phyloP scores from a whole-genome alignment of 2,888 invertebrate species.

The Notodonta ziczac region DNA sequence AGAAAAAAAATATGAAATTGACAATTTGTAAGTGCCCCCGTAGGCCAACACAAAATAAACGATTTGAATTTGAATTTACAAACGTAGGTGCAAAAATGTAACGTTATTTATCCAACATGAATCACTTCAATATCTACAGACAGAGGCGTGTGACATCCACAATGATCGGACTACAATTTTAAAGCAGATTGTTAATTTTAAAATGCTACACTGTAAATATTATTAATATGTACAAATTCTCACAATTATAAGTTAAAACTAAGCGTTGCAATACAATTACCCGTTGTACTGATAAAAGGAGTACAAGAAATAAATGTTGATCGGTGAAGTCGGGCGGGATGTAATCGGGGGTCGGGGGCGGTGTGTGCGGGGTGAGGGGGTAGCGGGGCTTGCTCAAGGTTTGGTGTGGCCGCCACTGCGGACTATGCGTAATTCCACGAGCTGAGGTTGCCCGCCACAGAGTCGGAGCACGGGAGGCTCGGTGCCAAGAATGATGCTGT shows the following conservation, averaged over 20 bases:
- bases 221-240: too few species aligned
- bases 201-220: too few species aligned
- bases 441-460: slow-evolving; percentile 51
- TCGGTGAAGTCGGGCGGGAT: slow-evolving; percentile 26
- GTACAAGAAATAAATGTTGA: slow-evolving; percentile 62
- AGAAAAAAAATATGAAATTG: too few species aligned
- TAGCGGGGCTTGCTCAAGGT: slow-evolving; percentile 50
- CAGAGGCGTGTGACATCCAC: too few species aligned
- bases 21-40: too few species aligned
- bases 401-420: slow-evolving; percentile 69
- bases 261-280: slow-evolving; percentile 41
- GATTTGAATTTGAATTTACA: too few species aligned
- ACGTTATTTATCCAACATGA: too few species aligned
- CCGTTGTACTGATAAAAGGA: slow-evolving; percentile 51
- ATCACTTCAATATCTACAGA: too few species aligned
- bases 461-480: slow-evolving; percentile 31
- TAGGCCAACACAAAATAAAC: too few species aligned
- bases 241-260: neutral
- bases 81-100: too few species aligned
- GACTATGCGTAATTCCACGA: slow-evolving; percentile 74
- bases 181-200: neutral
- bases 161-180: neutral
- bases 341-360: slow-evolving; percentile 12
- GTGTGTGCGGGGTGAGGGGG: slow-evolving; percentile 30
- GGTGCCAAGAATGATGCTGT: slow-evolving; percentile 11